phyloP scores from a whole-genome alignment of 2,113 vertebrate genomes.

The Meles meles region DNA sequence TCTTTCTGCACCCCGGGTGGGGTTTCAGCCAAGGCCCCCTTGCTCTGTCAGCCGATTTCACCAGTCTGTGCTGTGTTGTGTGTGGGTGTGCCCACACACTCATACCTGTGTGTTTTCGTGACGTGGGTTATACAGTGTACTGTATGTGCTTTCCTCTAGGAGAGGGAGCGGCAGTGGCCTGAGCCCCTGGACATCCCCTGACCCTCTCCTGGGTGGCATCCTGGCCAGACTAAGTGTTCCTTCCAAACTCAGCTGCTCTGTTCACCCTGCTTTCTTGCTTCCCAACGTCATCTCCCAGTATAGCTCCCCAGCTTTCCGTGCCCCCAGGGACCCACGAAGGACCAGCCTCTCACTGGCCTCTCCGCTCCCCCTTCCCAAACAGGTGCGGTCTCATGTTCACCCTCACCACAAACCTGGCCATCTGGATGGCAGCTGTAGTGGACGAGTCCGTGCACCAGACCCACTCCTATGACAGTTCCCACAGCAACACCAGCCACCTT shows the following conservation, averaged over 20 bases:
- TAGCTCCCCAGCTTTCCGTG: not conserved
- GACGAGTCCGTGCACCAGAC: slow-evolving; percentile 95
- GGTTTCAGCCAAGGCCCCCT: not conserved
- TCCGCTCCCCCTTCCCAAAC: not conserved
- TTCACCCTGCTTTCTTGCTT: not conserved
- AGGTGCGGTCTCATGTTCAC: slow-evolving; percentile 96
- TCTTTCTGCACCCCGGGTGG: not conserved
- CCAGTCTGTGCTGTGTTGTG: not conserved
- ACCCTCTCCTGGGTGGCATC: not conserved
- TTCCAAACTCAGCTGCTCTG: not conserved
- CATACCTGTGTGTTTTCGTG: too few species aligned
- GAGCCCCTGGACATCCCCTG: not conserved
- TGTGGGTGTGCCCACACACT: too few species aligned
- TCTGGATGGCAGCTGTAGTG: slow-evolving; percentile 94
- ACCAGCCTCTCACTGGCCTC: not conserved
- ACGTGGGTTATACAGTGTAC: not conserved
- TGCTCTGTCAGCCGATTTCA: not conserved
- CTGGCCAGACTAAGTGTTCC: not conserved
- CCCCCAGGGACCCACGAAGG: not conserved
- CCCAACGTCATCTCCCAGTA: not conserved
- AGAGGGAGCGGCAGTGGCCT: not conserved
- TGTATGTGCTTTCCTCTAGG: not conserved
- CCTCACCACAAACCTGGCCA: slow-evolving; percentile 90
- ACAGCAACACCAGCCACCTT: slow-evolving; percentile 14
- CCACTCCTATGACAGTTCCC: not conserved